These are phyloP conservation scores for Melanotaenia pygmaea DNA, from an alignment of 2,797 vertebrate species.

Conservation along the genomic window DNA sequence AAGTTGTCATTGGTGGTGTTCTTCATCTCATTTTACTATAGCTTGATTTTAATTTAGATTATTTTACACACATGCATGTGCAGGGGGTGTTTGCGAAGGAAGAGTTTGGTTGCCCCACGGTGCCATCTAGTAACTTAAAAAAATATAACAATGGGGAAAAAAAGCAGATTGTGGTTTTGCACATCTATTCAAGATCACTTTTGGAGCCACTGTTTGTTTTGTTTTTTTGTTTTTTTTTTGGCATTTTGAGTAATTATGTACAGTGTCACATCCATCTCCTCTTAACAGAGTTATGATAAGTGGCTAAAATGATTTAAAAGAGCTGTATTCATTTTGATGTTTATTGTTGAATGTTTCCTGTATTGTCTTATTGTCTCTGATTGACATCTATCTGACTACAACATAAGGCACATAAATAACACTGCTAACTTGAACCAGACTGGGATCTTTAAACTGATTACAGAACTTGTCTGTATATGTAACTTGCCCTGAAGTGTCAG, in stretches of 20 bases:
- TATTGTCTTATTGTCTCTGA: conserved; percentile 71
- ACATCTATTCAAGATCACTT: conserved; percentile 64
- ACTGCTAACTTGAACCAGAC: conserved; percentile 75
- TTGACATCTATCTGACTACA: conserved; percentile 62
- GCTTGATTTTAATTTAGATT: conserved; percentile 79
- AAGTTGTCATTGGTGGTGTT: conserved; percentile 69
- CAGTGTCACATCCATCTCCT: conserved; percentile 64
- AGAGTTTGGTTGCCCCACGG: conserved; percentile 60
- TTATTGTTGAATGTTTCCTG: conserved; percentile 68
- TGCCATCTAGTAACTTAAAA: conserved; percentile 74
- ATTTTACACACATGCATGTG: conserved; percentile 76
- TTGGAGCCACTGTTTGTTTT: conserved; percentile 71
- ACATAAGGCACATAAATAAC: conserved; percentile 73
- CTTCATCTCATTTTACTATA: conserved; percentile 79
- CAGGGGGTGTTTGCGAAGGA: conserved; percentile 55
- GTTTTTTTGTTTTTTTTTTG: conserved; percentile 59
- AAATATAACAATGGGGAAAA: conserved; percentile 43
- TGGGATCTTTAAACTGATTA: conserved; percentile 56
- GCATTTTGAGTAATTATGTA: conserved; percentile 62
- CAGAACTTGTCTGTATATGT: conserved; percentile 61
- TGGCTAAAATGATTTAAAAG: conserved; percentile 64
- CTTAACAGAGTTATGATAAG: conserved; percentile 51
- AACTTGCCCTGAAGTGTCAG: conserved; percentile 70
- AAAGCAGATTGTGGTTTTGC: conserved; percentile 58
- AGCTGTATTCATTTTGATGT: conserved; percentile 68